Percentiles rank a stretch among this genome's conserved stretches.
Conservation (phyloP, 2,113 vertebrate genomes). For the Rostratula benghalensis region DNA sequence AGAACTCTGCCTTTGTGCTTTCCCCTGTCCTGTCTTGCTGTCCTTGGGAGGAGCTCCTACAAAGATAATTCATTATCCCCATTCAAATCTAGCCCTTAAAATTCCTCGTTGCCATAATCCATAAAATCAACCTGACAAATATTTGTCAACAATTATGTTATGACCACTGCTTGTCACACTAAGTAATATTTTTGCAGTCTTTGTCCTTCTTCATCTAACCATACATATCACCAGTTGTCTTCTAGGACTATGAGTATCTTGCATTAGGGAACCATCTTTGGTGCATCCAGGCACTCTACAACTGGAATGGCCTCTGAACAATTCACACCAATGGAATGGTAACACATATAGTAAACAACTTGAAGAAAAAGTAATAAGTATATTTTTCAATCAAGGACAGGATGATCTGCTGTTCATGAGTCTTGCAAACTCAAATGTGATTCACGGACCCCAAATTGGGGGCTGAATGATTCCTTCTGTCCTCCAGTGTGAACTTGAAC, state of each 20-base stretch:
- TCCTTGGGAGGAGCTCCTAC: background rate
- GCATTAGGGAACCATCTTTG: background rate
- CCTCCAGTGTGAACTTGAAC: background rate
- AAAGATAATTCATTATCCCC: background rate
- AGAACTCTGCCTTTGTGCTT: background rate
- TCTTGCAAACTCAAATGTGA: background rate
- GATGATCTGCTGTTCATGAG: background rate
- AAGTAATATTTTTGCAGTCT: background rate
- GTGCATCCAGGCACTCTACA: rapidly evolving
- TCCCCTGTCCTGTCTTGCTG: background rate
- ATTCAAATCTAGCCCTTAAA: background rate
- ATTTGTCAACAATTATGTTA: background rate
- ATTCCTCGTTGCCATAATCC: background rate
- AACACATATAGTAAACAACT: background rate
- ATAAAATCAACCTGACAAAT: background rate
- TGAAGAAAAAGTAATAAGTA: background rate
- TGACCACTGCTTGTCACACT: background rate
- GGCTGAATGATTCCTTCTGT: background rate
- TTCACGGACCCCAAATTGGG: background rate
- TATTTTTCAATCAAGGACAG: background rate
- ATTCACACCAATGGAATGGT: rapidly evolving
- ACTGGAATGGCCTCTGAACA: background rate
- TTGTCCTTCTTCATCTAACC: background rate
- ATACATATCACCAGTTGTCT: background rate
- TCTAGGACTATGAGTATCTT: background rate